phyloP scores from a whole-genome alignment of 2,797 vertebrate species.

The Podarcis siculus region DNA sequence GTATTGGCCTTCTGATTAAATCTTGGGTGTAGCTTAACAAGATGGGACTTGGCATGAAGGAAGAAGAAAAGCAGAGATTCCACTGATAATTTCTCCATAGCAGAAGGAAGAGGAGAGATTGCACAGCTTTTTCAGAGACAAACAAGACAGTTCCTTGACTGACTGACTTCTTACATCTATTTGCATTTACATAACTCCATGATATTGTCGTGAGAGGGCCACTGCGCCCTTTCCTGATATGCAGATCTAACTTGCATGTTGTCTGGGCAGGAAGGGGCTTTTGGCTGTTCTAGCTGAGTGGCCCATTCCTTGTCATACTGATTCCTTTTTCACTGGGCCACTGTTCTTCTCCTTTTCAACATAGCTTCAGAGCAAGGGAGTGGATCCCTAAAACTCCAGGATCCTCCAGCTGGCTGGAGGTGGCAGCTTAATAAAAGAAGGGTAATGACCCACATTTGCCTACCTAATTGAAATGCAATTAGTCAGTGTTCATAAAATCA shows the following conservation, averaged over 20 bases:
- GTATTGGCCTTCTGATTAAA: slow-evolving; percentile 4
- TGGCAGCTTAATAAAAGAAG: slow-evolving; percentile 10
- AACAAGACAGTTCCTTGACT: background rate
- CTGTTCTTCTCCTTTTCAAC: background rate
- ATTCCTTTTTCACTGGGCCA: background rate
- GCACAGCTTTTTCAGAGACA: background rate
- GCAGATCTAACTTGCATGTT: too few species aligned
- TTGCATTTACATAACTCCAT: background rate
- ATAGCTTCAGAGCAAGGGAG: background rate
- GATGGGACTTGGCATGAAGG: background rate
- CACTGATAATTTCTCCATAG: background rate
- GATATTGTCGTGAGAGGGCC: background rate
- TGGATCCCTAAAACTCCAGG: background rate
- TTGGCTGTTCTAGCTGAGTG: background rate
- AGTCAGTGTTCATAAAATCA: background rate
- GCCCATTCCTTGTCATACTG: background rate
- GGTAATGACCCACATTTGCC: slow-evolving; percentile 23
- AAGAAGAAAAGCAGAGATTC: background rate
- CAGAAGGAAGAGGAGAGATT: background rate
- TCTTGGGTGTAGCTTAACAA: background rate
- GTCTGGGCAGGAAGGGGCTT: background rate
- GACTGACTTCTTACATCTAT: background rate
- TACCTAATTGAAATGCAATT: background rate
- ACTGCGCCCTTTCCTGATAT: too few species aligned
- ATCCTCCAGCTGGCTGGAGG: background rate